These are phyloP conservation scores for Helicolenus hilgendorfi DNA, from an alignment of 2,797 vertebrate genomes.

Conservation along the genomic window DNA sequence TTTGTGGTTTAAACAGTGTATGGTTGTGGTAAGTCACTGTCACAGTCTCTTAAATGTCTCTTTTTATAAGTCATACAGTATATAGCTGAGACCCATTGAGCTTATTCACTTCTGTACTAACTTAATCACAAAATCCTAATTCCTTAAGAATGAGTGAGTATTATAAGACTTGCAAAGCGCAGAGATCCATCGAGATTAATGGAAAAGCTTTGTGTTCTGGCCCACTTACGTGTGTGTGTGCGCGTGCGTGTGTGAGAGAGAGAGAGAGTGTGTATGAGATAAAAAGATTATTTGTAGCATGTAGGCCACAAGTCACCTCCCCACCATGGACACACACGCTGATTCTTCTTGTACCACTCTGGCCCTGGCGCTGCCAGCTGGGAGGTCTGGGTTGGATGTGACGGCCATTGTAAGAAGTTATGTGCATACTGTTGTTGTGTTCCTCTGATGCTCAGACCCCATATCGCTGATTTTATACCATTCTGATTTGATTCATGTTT, in stretches of 20 bases:
- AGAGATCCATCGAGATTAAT: conserved; percentile 69
- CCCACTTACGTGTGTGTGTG: conserved; percentile 54
- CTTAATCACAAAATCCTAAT: conserved; percentile 58
- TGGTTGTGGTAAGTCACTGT: background rate
- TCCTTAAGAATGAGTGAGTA: conserved; percentile 64
- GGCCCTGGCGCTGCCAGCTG: conserved; percentile 76
- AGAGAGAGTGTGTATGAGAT: conserved; percentile 19
- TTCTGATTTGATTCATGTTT: background rate
- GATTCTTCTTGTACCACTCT: conserved; percentile 61
- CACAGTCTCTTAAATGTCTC: background rate
- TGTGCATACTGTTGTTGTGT: conserved; percentile 13
- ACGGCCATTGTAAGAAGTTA: conserved; percentile 59
- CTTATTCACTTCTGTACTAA: conserved; percentile 12
- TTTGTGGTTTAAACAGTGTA: background rate
- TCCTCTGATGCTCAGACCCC: background rate
- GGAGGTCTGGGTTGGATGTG: conserved; percentile 62
- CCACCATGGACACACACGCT: conserved; percentile 13
- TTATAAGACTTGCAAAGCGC: conserved; percentile 48
- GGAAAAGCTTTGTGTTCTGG: conserved; percentile 63
- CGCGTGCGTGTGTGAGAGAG: background rate
- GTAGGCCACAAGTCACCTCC: conserved; percentile 60
- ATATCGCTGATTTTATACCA: background rate
- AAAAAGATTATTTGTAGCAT: conserved; percentile 78
- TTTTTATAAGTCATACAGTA: background rate
- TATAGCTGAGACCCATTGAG: background rate